A percentile compares a stretch with the other conserved stretches of the same genome.
Evolutionary conservation across 2,113 vertebrate genomes (phyloP).

Genomic region (Enhydra lutris): DNA sequence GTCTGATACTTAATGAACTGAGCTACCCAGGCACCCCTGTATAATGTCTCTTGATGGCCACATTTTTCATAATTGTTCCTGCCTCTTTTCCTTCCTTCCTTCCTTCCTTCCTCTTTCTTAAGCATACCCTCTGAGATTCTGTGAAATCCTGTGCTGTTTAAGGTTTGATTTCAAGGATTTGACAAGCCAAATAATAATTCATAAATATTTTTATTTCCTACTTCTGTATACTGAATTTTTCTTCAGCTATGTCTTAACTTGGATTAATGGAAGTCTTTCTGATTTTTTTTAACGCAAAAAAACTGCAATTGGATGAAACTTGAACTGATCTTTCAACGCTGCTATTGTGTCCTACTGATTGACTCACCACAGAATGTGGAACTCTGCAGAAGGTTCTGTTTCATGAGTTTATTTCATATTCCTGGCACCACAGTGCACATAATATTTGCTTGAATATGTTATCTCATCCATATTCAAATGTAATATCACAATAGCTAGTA

Average conservation of each 20-base stretch:
- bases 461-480: conserved; percentile 72
- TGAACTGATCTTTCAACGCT: background rate
- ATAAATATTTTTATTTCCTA: background rate
- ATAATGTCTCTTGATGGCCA: background rate
- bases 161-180: background rate
- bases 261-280: background rate
- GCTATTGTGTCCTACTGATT: background rate
- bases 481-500: conserved; percentile 75
- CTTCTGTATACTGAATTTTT: background rate
- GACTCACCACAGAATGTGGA: background rate
- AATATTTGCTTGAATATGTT: conserved; percentile 77
- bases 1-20: background rate
- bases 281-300: background rate
- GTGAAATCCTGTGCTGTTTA: background rate
- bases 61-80: background rate
- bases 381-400: conserved; percentile 53
- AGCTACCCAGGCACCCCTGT: background rate
- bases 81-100: no score
- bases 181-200: background rate
- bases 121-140: background rate
- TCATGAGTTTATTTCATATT: conserved; percentile 48
- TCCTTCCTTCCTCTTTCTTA: background rate
- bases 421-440: conserved; percentile 17
- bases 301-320: background rate
- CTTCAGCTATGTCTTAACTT: background rate